Percentiles rank a stretch among this genome's conserved stretches.
These are phyloP conservation scores for Oplegnathus fasciatus DNA, from an alignment of 2,113 vertebrate genomes.

Conservation along the genomic window DNA sequence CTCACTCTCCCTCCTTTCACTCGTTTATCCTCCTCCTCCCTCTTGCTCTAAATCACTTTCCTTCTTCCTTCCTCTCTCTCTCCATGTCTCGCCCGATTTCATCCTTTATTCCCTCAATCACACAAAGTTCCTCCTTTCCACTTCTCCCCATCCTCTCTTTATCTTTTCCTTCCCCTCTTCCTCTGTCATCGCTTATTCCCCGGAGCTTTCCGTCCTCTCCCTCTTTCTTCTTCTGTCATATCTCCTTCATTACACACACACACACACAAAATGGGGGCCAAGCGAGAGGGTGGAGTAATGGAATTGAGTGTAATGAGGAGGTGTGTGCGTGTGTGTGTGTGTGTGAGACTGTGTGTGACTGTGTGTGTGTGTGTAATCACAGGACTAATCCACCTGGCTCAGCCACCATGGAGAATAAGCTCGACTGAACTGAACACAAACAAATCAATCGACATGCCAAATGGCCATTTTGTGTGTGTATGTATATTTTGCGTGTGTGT, in stretches of 20 bases:
- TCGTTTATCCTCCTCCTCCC: slow-evolving; percentile 37
- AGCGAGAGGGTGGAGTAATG: slow-evolving; percentile 32
- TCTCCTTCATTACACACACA: slow-evolving; percentile 37
- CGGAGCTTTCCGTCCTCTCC: background rate
- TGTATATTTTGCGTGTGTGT: background rate
- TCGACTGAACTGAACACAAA: slow-evolving; percentile 20
- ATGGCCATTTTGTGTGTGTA: slow-evolving; percentile 2
- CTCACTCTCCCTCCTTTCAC: slow-evolving; percentile 26
- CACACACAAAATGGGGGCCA: slow-evolving; percentile 19
- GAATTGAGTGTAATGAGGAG: slow-evolving; percentile 16
- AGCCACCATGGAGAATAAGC: slow-evolving; percentile 19
- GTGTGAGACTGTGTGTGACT: background rate
- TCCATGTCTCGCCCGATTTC: slow-evolving; percentile 13
- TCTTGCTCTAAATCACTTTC: slow-evolving; percentile 34
- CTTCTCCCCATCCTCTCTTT: background rate
- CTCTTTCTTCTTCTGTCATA: slow-evolving; percentile 35
- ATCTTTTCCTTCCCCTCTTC: background rate
- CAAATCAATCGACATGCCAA: background rate
- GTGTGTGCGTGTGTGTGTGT: background rate
- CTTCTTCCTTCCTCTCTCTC: background rate
- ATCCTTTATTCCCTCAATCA: slow-evolving; percentile 45
- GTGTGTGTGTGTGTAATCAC: slow-evolving; percentile 25
- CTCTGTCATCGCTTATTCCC: slow-evolving; percentile 5
- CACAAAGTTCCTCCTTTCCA: background rate
- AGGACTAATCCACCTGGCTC: slow-evolving; percentile 29